Evolutionary conservation across 2,888 invertebrate genomes (phyloP).

Genomic region (Aelia acuminata): DNA sequence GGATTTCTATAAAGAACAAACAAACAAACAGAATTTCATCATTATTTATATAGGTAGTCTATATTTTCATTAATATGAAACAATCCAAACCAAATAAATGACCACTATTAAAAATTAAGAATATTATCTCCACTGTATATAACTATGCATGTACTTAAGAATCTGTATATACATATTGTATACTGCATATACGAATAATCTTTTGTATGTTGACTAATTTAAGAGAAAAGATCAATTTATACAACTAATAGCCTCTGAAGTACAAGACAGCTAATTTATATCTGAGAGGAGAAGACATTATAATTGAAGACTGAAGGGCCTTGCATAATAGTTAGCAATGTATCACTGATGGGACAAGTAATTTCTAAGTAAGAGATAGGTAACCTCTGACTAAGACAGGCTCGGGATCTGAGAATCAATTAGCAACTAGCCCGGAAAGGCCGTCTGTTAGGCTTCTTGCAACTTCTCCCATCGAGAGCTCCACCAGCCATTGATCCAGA

Average conservation of each 20-base stretch:
- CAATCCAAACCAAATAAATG: too few species aligned
- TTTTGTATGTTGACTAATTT: too few species aligned
- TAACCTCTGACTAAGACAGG: conserved; percentile 28
- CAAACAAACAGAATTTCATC: too few species aligned
- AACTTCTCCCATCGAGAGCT: not conserved
- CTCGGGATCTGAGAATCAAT: conserved; percentile 41
- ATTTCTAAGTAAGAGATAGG: conserved; percentile 32
- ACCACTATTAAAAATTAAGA: too few species aligned
- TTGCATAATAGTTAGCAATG: not conserved
- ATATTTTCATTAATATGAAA: too few species aligned
- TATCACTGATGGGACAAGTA: not conserved
- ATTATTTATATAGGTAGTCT: too few species aligned
- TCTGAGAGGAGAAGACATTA: not conserved
- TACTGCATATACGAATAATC: too few species aligned
- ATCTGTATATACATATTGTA: too few species aligned
- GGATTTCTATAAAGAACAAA: too few species aligned
- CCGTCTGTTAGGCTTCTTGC: not conserved
- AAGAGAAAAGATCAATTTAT: not conserved
- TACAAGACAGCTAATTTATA: not conserved
- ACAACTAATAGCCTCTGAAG: not conserved
- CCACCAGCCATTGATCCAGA: not conserved
- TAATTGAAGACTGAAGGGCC: not conserved
- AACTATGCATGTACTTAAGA: too few species aligned
- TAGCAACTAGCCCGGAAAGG: conserved; percentile 39
- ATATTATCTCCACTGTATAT: too few species aligned